These are phyloP conservation scores for Melanostoma scalare DNA, from an alignment of 2,888 invertebrate genomes.

Conservation along the genomic window DNA sequence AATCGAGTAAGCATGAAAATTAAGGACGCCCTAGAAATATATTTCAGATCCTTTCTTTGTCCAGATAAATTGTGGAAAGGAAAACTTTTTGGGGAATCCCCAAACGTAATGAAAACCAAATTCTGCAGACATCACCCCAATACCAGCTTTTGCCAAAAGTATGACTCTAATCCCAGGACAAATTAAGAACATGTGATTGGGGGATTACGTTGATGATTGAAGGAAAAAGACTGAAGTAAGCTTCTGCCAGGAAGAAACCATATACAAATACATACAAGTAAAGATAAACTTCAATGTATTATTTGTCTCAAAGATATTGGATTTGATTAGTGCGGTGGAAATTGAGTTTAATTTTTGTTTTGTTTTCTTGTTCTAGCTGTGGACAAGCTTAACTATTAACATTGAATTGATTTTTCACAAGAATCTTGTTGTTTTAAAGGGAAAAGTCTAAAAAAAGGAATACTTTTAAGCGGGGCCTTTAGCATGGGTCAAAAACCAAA, in stretches of 20 bases:
- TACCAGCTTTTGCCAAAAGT: conserved; percentile 23
- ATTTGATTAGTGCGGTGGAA: too few species aligned
- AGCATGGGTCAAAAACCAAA: too few species aligned
- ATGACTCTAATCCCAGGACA: conserved; percentile 43
- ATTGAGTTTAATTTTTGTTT: too few species aligned
- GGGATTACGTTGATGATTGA: neutral
- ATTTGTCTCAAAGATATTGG: conserved; percentile 2
- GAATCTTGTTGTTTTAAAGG: too few species aligned
- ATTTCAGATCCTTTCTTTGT: neutral
- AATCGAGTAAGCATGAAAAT: conserved; percentile 48
- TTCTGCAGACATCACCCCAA: conserved; percentile 22
- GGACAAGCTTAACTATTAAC: too few species aligned
- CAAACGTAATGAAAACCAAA: conserved; percentile 53
- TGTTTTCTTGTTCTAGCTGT: too few species aligned
- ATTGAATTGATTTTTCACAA: too few species aligned
- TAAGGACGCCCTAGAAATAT: conserved; percentile 34
- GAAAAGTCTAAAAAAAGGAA: too few species aligned
- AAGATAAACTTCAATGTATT: neutral
- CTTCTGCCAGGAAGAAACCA: neutral
- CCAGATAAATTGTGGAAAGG: conserved; percentile 1
- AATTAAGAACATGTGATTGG: conserved; percentile 45
- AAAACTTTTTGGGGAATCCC: conserved; percentile 40
- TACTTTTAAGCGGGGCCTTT: too few species aligned
- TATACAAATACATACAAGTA: too few species aligned
- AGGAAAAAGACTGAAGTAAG: neutral